Percentiles rank a stretch among this genome's conserved stretches.
These are phyloP conservation scores for Polydrusus pterygomalis DNA, from an alignment of 2,888 invertebrate genomes.

Conservation along the genomic window DNA sequence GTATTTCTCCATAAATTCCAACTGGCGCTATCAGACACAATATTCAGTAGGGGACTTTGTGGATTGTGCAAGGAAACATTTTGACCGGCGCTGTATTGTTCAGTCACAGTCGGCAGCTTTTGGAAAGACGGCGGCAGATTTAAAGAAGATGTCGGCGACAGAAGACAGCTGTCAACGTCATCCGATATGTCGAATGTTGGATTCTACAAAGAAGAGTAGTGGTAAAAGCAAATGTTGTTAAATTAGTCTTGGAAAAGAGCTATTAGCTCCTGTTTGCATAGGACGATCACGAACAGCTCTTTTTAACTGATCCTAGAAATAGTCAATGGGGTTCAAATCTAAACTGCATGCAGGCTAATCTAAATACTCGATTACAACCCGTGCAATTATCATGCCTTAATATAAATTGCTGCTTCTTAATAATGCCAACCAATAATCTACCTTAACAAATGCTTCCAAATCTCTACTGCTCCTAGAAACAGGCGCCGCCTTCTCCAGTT, in stretches of 20 bases:
- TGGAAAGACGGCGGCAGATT: conserved; percentile 36
- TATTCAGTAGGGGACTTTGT: neutral
- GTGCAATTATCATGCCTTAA: too few relatives aligned
- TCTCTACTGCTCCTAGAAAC: conserved; percentile 20
- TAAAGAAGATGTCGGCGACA: neutral
- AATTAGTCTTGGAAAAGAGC: too few relatives aligned
- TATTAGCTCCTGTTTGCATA: too few relatives aligned
- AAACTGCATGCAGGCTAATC: too few relatives aligned
- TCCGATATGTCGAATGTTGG: neutral
- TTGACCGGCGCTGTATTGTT: conserved; percentile 21
- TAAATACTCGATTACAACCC: too few relatives aligned
- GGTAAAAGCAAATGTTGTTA: too few relatives aligned
- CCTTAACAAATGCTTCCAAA: conserved; percentile 36
- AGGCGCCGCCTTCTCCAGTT: conserved; percentile 59
- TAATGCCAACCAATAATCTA: conserved; percentile 5
- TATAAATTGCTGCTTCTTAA: too few relatives aligned
- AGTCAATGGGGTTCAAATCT: too few relatives aligned
- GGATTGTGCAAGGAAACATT: neutral
- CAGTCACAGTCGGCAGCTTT: conserved; percentile 43
- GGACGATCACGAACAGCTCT: too few relatives aligned
- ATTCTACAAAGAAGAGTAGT: conserved; percentile 10
- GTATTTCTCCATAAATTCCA: conserved; percentile 40
- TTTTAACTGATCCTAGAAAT: too few relatives aligned
- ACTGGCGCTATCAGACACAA: neutral
- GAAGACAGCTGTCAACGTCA: neutral